A percentile compares a stretch with the other conserved stretches of the same genome.
Conservation (phyloP, 2,113 vertebrate genomes). For the Delphinus delphis region DNA sequence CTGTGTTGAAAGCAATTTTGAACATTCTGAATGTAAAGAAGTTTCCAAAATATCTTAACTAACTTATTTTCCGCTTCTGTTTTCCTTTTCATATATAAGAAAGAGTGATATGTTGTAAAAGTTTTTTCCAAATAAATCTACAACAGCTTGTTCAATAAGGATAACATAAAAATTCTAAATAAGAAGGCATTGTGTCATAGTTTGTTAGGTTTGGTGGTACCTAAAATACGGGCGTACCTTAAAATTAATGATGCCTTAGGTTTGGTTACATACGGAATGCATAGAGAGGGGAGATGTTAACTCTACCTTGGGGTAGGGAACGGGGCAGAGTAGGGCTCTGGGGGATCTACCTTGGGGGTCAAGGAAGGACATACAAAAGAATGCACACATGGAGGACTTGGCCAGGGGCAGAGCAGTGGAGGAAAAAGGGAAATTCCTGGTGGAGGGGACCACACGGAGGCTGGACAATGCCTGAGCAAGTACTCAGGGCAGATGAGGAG, state of each 20-base stretch:
- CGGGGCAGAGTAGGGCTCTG: not conserved
- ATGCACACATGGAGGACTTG: not conserved
- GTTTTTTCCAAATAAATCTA: not conserved
- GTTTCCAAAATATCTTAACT: not conserved
- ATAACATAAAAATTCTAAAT: not conserved
- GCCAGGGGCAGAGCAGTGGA: not conserved
- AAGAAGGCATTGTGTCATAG: not conserved
- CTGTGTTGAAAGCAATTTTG: not conserved
- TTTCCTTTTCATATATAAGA: not conserved
- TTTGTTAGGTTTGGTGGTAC: not conserved
- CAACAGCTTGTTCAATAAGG: not conserved
- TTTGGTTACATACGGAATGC: not conserved
- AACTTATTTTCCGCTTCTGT: not conserved
- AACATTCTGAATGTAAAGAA: not conserved
- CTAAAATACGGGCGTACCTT: not conserved
- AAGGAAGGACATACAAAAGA: not conserved
- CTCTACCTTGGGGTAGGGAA: not conserved
- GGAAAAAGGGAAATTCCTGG: not conserved
- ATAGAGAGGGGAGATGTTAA: not conserved
- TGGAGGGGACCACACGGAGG: not conserved
- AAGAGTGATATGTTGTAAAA: not conserved
- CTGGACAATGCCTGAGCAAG: not conserved
- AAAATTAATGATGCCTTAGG: not conserved
- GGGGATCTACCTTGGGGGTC: not conserved
- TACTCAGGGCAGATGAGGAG: not conserved